A percentile compares a stretch with the other conserved stretches of the same genome.
phyloP scores from a whole-genome alignment of 2,888 invertebrate genomes.

The Napeogenes inachia region DNA sequence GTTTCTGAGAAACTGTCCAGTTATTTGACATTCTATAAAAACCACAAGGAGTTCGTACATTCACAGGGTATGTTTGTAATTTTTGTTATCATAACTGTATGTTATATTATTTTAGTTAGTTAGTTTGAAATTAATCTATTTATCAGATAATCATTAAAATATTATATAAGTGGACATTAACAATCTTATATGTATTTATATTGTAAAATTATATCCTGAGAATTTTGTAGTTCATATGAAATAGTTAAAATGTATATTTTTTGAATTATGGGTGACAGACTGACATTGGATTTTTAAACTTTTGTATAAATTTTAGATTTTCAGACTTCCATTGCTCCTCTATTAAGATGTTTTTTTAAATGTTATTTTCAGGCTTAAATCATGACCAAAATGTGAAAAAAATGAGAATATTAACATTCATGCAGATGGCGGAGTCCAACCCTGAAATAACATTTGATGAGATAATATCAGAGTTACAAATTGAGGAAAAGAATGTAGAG shows the following conservation, averaged over 20 bases:
- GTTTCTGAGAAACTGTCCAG: constrained; percentile 95
- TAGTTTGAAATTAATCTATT: not conserved
- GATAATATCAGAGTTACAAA: constrained; percentile 91
- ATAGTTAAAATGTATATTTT: not conserved
- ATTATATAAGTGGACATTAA: too few species aligned
- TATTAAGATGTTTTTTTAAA: not conserved
- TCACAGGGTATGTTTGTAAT: constrained; percentile 69
- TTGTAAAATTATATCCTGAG: too few species aligned
- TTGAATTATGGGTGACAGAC: not conserved
- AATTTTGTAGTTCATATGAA: too few species aligned
- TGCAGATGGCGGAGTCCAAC: constrained; percentile 96
- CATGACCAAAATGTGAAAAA: constrained; percentile 97
- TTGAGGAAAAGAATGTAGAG: constrained; percentile 93
- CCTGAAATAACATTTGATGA: constrained; percentile 95
- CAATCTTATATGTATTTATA: too few species aligned
- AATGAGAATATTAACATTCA: constrained; percentile 97
- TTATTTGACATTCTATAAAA: constrained; percentile 94
- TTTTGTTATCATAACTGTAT: not conserved
- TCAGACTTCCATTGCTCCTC: not conserved
- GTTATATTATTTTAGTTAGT: too few species aligned
- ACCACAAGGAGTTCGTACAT: constrained; percentile 93
- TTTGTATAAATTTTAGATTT: not conserved
- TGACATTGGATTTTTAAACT: not conserved
- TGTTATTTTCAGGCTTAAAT: constrained; percentile 80
- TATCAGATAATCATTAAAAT: not conserved